Evolutionary conservation across 2,888 invertebrate genomes (phyloP).

Genomic region (Diachrysia chrysitis): DNA sequence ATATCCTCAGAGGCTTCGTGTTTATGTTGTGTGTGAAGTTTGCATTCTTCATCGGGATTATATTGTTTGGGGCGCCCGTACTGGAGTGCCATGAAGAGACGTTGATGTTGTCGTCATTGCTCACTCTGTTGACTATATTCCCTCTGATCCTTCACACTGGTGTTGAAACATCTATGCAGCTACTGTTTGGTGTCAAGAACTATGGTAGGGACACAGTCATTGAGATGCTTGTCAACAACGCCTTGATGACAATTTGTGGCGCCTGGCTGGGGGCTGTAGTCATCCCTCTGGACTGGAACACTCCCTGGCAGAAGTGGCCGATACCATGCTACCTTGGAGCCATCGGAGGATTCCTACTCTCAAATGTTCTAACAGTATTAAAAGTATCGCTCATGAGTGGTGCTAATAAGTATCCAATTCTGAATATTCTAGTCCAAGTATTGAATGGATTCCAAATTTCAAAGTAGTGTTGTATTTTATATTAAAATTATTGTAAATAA

Average conservation of each 20-base stretch:
- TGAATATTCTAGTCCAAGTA: slow-evolving; percentile 73
- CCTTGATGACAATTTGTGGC: slow-evolving; percentile 91
- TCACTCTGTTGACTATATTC: slow-evolving; percentile 90
- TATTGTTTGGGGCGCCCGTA: slow-evolving; percentile 92
- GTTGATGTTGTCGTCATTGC: slow-evolving; percentile 90
- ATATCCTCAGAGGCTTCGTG: slow-evolving; percentile 85
- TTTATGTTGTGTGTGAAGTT: slow-evolving; percentile 82
- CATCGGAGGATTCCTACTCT: slow-evolving; percentile 89
- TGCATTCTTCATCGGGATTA: slow-evolving; percentile 89
- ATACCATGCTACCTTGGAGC: slow-evolving; percentile 93
- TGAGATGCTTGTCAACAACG: slow-evolving; percentile 89
- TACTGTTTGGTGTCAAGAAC: slow-evolving; percentile 87
- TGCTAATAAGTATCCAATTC: slow-evolving; percentile 76
- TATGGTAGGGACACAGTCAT: slow-evolving; percentile 86
- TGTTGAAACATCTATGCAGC: slow-evolving; percentile 86
- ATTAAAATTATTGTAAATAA: slow-evolving; percentile 34
- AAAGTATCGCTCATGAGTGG: slow-evolving; percentile 79
- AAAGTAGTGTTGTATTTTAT: slow-evolving; percentile 61
- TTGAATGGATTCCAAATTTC: slow-evolving; percentile 72
- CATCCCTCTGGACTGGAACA: slow-evolving; percentile 97
- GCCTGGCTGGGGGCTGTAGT: slow-evolving; percentile 96
- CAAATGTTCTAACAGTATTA: slow-evolving; percentile 88
- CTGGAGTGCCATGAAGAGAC: slow-evolving; percentile 91
- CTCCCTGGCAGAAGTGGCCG: slow-evolving; percentile 96
- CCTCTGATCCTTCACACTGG: slow-evolving; percentile 91